Evolutionary conservation across 2,888 invertebrate genomes (phyloP).

Genomic region (Congeria kusceri): DNA sequence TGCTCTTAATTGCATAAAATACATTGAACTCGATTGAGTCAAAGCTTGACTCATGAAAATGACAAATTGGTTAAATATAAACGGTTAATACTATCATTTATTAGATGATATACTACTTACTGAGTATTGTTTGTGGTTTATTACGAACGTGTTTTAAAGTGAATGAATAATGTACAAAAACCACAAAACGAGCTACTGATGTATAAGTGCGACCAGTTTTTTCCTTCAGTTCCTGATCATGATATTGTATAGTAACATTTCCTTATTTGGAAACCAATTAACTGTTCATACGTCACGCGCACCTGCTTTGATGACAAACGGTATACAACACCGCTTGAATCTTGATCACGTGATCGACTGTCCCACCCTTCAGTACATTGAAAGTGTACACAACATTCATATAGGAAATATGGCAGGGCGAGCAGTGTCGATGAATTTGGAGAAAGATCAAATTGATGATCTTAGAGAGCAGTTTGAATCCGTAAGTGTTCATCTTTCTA

Average conservation of each 20-base stretch:
- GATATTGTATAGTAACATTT: constrained; percentile 10
- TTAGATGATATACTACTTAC: too few relatives aligned
- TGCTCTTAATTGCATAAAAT: too few relatives aligned
- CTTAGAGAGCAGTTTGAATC: constrained; percentile 23
- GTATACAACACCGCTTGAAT: constrained; percentile 3
- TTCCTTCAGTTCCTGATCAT: too few relatives aligned
- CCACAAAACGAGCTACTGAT: too few relatives aligned
- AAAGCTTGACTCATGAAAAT: too few relatives aligned
- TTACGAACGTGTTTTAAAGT: too few relatives aligned
- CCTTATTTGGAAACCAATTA: constrained; percentile 38
- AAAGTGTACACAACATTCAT: background rate
- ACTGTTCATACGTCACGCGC: constrained; percentile 45
- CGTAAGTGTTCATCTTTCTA: constrained; percentile 13
- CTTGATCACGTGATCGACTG: constrained; percentile 51
- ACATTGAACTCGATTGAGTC: too few relatives aligned
- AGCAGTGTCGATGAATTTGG: constrained; percentile 23
- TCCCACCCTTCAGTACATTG: constrained; percentile 44
- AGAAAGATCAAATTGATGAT: constrained; percentile 40
- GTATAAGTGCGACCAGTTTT: too few relatives aligned
- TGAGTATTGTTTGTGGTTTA: too few relatives aligned
- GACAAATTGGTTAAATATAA: too few relatives aligned
- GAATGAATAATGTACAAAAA: too few relatives aligned
- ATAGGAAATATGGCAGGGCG: constrained; percentile 31
- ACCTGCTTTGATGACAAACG: constrained; percentile 45
- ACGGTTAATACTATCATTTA: too few relatives aligned